Conservation (phyloP, 2,113 vertebrate species). For the Daubentonia madagascariensis region DNA sequence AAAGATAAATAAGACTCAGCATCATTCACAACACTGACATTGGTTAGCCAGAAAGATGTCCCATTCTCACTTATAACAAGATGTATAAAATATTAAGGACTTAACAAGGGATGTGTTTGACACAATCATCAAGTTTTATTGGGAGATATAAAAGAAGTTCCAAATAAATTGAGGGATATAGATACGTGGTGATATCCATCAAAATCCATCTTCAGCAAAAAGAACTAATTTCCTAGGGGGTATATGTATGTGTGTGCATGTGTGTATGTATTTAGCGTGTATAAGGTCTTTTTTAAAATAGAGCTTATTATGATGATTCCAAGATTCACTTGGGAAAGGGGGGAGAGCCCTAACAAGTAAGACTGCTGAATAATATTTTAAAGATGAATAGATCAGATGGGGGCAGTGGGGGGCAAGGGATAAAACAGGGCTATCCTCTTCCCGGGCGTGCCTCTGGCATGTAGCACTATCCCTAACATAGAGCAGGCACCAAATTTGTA, state of each 20-base stretch:
- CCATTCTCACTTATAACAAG: not conserved
- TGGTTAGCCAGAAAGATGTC: not conserved
- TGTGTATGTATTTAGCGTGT: not conserved
- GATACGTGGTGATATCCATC: not conserved
- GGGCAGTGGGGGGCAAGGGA: accelerated
- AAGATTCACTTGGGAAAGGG: not conserved
- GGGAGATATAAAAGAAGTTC: not conserved
- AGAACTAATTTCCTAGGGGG: too few species aligned
- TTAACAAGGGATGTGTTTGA: not conserved
- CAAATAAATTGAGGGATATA: not conserved
- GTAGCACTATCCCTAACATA: not conserved
- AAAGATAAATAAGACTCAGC: not conserved
- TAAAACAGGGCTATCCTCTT: not conserved
- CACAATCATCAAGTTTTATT: not conserved
- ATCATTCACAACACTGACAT: not conserved
- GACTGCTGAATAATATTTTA: too few species aligned
- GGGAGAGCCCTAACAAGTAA: not conserved
- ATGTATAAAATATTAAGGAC: not conserved
- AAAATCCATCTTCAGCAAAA: not conserved
- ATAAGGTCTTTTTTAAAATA: not conserved
- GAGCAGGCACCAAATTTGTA: not conserved
- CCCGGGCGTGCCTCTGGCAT: not conserved
- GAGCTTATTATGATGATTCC: not conserved
- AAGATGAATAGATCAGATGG: not conserved
- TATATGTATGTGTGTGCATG: not conserved